phyloP scores from a whole-genome alignment of 2,888 invertebrate genomes.

The Acanthococcus lagerstroemiae region DNA sequence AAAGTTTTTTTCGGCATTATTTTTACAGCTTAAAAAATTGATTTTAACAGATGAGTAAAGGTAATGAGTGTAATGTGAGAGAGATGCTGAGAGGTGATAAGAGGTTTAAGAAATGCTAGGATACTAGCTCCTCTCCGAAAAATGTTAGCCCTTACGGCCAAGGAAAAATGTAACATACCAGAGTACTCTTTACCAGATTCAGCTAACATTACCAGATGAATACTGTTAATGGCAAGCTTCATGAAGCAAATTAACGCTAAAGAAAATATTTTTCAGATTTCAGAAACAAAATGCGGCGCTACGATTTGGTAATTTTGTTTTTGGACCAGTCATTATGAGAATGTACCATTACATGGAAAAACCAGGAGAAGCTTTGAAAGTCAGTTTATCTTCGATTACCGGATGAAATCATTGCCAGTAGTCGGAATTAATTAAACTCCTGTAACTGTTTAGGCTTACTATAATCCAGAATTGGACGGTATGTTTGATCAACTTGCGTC shows the following conservation, averaged over 20 bases:
- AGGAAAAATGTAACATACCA: too few species aligned
- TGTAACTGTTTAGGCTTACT: slow-evolving; percentile 47
- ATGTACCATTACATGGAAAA: slow-evolving; percentile 61
- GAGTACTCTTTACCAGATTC: too few species aligned
- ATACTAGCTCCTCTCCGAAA: too few species aligned
- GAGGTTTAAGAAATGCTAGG: too few species aligned
- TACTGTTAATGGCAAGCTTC: too few species aligned
- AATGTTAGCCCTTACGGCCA: too few species aligned
- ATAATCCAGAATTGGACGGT: slow-evolving; percentile 49
- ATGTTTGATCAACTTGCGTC: slow-evolving; percentile 64
- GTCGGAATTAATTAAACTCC: background rate
- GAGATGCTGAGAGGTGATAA: too few species aligned
- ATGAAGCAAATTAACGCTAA: background rate
- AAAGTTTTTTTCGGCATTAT: too few species aligned
- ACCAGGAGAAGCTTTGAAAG: slow-evolving; percentile 50
- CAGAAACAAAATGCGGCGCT: slow-evolving; percentile 58
- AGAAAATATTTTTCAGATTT: slow-evolving; percentile 47
- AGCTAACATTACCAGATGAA: too few species aligned
- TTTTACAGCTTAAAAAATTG: too few species aligned
- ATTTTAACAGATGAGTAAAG: too few species aligned
- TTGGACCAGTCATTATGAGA: slow-evolving; percentile 76
- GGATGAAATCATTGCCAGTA: background rate
- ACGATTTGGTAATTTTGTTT: slow-evolving; percentile 66
- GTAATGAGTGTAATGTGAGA: too few species aligned
- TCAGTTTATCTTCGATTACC: background rate